phyloP scores from a whole-genome alignment of 2,888 invertebrate genomes.

The Nomada lathburiana region DNA sequence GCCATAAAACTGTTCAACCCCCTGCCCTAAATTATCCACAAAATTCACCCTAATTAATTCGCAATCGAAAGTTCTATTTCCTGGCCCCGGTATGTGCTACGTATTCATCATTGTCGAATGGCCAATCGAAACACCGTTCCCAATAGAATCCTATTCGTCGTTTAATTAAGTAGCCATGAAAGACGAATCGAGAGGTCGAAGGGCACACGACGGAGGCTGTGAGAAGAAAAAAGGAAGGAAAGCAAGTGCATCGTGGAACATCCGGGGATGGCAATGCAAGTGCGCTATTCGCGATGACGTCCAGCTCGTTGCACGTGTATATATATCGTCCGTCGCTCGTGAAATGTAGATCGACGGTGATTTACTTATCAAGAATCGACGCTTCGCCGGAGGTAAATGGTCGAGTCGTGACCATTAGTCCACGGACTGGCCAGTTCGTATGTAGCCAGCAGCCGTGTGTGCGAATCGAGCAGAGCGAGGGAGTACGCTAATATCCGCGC shows the following conservation, averaged over 20 bases:
- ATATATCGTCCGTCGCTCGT: conserved; percentile 83
- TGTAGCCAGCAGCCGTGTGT: conserved; percentile 54
- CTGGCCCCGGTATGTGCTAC: too few species aligned
- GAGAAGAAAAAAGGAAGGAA: conserved; percentile 1
- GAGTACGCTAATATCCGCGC: conserved; percentile 71
- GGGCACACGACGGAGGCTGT: neutral
- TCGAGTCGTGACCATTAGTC: conserved; percentile 87
- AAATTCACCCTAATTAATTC: too few species aligned
- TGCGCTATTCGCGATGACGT: conserved; percentile 47
- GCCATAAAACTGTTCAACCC: too few species aligned
- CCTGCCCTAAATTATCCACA: too few species aligned
- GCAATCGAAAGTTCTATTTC: too few species aligned
- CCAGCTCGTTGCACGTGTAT: conserved; percentile 44
- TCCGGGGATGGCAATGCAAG: conserved; percentile 45
- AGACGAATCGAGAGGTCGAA: neutral
- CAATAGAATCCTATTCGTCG: neutral
- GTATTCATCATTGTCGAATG: too few species aligned
- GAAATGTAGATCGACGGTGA: conserved; percentile 87
- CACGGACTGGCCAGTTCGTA: conserved; percentile 67
- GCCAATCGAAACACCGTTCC: too few species aligned
- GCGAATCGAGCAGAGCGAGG: conserved; percentile 59
- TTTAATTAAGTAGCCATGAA: neutral
- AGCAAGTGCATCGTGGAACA: conserved; percentile 43
- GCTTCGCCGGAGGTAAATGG: conserved; percentile 88
- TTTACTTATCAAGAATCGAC: conserved; percentile 86